phyloP scores from a whole-genome alignment of 2,113 vertebrate species.

The Ranitomeya variabilis region DNA sequence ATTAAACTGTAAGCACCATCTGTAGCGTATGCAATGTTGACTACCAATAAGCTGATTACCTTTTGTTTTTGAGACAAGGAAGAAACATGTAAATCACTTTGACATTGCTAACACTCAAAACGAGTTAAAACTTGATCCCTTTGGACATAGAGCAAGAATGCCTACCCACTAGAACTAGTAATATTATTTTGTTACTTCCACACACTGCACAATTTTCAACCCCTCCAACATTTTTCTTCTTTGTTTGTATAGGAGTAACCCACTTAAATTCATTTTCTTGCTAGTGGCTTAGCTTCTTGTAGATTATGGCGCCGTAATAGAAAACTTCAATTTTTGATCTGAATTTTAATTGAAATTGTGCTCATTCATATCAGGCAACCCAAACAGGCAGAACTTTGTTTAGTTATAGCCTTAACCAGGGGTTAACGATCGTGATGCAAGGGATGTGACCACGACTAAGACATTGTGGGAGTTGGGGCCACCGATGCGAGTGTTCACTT shows the following conservation, averaged over 20 bases:
- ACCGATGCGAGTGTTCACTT: no score
- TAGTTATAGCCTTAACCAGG: no score
- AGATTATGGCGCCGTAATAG: not conserved
- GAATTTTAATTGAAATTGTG: no score
- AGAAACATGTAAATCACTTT: not conserved
- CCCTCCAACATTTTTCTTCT: not conserved
- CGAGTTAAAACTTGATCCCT: not conserved
- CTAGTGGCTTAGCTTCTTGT: not conserved
- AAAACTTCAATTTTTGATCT: not conserved
- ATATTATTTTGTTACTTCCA: not conserved
- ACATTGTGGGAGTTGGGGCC: no score
- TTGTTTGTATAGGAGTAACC: not conserved
- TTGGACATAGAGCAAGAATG: not conserved
- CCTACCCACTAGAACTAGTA: not conserved
- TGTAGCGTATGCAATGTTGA: not conserved
- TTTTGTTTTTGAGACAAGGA: not conserved
- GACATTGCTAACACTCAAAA: not conserved
- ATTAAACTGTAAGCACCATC: not conserved
- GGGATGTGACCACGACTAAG: no score
- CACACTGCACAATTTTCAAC: not conserved
- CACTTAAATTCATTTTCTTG: not conserved
- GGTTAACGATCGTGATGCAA: no score
- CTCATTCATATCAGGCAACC: no score
- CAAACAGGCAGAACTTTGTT: no score
- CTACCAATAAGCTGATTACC: not conserved